Percentiles rank a stretch among this genome's conserved stretches.
phyloP scores from a whole-genome alignment of 2,113 vertebrate species.

The Pongo abelii region DNA sequence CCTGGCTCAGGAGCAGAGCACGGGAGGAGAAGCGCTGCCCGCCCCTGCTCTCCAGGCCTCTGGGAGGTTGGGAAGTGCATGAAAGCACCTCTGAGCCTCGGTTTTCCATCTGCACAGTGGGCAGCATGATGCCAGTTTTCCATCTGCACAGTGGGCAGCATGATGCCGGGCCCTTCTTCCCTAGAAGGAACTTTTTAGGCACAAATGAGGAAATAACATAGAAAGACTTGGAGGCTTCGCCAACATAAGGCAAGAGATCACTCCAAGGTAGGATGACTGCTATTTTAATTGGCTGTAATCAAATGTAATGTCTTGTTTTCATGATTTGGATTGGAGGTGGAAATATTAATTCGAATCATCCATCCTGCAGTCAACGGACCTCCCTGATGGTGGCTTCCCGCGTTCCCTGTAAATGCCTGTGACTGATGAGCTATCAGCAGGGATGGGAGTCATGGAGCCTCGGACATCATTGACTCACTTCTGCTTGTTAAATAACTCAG shows the following conservation, averaged over 20 bases:
- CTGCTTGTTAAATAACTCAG: background rate
- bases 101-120: background rate
- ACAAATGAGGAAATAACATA: background rate
- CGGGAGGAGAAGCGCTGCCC: no score
- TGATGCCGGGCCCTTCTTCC: background rate
- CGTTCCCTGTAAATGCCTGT: background rate
- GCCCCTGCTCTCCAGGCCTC: no score
- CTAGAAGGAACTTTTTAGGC: background rate
- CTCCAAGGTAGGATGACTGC: background rate
- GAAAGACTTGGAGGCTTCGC: background rate
- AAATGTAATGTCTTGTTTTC: background rate
- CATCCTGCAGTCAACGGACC: background rate
- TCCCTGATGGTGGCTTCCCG: background rate
- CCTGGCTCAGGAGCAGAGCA: background rate
- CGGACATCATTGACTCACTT: background rate
- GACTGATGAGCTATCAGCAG: background rate
- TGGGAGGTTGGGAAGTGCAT: accelerated
- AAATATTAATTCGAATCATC: background rate
- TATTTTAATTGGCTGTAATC: background rate
- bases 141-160: background rate
- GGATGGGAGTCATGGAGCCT: background rate
- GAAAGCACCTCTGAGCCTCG: accelerated
- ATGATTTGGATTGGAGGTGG: background rate
- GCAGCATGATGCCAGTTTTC: background rate
- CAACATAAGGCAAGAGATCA: background rate